A percentile compares a stretch with the other conserved stretches of the same genome.
phyloP scores from a whole-genome alignment of 2,888 invertebrate species.

The Cantharis lateralis region DNA sequence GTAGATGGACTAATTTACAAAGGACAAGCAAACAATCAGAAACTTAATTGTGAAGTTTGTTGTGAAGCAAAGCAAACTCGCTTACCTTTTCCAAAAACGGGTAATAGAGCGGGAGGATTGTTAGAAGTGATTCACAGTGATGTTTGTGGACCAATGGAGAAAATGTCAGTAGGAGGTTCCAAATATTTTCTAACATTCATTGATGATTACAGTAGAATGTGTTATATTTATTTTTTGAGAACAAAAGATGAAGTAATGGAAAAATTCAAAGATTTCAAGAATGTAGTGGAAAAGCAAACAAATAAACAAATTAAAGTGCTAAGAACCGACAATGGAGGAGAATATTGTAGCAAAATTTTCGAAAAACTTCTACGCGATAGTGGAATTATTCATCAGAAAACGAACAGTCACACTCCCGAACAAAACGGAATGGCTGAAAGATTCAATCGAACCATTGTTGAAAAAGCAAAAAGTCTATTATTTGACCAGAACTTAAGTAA shows the following conservation, averaged over 20 bases:
- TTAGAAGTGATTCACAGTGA: constrained; percentile 40
- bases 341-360: constrained; percentile 32
- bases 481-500: constrained; percentile 39
- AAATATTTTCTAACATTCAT: constrained; percentile 5
- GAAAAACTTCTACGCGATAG: constrained; percentile 28
- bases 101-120: constrained; percentile 29
- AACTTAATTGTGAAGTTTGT: constrained; percentile 30
- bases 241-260: constrained; percentile 38
- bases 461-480: constrained; percentile 38
- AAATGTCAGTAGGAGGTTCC: constrained; percentile 3
- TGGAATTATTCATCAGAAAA: constrained; percentile 44
- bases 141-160: constrained; percentile 28
- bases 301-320: constrained; percentile 27
- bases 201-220: constrained; percentile 10
- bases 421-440: constrained; percentile 44
- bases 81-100: constrained; percentile 36
- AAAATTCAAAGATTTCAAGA: constrained; percentile 40
- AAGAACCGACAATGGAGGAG: constrained; percentile 34
- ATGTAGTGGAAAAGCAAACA: constrained; percentile 26
- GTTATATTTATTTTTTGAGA: constrained; percentile 24
- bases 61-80: constrained; percentile 40
- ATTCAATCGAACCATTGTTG: constrained; percentile 37
- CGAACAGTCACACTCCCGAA: constrained; percentile 41
- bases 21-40: background rate
- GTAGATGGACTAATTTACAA: background rate